Conservation (phyloP, 2,888 invertebrate genomes). For the Tachina lurida region DNA sequence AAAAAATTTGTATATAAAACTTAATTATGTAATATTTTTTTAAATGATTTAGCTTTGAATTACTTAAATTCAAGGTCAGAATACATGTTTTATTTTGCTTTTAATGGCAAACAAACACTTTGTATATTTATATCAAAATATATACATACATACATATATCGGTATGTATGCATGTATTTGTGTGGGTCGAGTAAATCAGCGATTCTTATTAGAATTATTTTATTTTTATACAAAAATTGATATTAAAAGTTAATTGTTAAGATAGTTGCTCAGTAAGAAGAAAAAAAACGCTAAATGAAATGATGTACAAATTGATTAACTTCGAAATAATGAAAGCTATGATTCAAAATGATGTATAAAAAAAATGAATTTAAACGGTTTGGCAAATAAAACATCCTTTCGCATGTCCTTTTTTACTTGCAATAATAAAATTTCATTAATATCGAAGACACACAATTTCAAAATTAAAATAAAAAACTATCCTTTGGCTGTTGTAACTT, state of each 20-base stretch:
- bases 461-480: too few species aligned
- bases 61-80: neutral
- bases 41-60: neutral
- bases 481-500: too few species aligned
- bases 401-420: too few species aligned
- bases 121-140: neutral
- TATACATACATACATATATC: neutral
- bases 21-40: neutral
- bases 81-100: neutral
- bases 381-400: too few species aligned
- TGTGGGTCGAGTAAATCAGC: neutral
- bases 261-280: neutral
- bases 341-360: too few species aligned
- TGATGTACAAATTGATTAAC: neutral
- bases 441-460: too few species aligned
- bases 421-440: too few species aligned
- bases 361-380: too few species aligned
- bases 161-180: neutral
- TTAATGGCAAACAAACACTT: neutral
- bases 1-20: neutral
- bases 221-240: neutral
- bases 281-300: neutral
- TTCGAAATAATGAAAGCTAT: too few species aligned
- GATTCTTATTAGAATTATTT: conserved; percentile 2
- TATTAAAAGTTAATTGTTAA: neutral